phyloP scores from a whole-genome alignment of 2,797 vertebrate species.

The Otolemur crassicaudatus region DNA sequence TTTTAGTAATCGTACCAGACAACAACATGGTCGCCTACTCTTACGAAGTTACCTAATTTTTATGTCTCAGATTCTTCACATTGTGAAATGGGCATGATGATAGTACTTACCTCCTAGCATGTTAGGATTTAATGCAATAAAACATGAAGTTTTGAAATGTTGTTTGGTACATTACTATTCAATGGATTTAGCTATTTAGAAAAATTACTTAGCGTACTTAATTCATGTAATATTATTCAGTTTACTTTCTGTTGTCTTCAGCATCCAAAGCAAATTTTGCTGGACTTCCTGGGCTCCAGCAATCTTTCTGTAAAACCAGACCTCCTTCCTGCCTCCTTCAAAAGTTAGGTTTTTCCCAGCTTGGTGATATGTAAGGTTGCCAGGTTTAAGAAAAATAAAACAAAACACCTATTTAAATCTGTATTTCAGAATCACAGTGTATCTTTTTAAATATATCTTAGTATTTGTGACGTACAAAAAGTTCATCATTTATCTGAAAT shows the following conservation, averaged over 20 bases:
- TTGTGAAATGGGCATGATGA: neutral
- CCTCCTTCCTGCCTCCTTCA: neutral
- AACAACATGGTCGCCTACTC: neutral
- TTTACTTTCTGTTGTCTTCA: conserved; percentile 1
- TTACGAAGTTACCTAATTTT: neutral
- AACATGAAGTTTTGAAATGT: neutral
- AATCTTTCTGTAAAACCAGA: neutral
- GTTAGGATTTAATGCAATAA: neutral
- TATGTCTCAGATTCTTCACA: neutral
- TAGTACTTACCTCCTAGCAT: neutral
- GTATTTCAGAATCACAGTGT: neutral
- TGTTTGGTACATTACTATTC: neutral
- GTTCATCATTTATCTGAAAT: neutral
- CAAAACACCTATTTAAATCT: neutral
- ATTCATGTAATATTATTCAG: neutral
- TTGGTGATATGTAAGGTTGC: neutral
- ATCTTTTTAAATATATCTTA: neutral
- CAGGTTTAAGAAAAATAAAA: conserved; percentile 16
- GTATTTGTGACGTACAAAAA: neutral
- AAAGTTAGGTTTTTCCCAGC: neutral
- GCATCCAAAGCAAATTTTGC: conserved; percentile 7
- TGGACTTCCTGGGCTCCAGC: neutral
- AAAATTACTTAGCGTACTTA: conserved; percentile 3
- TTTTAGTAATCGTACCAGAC: neutral
- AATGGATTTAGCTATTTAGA: neutral